Conservation (phyloP, 2,888 invertebrate species). For the Diogma glabrata region DNA sequence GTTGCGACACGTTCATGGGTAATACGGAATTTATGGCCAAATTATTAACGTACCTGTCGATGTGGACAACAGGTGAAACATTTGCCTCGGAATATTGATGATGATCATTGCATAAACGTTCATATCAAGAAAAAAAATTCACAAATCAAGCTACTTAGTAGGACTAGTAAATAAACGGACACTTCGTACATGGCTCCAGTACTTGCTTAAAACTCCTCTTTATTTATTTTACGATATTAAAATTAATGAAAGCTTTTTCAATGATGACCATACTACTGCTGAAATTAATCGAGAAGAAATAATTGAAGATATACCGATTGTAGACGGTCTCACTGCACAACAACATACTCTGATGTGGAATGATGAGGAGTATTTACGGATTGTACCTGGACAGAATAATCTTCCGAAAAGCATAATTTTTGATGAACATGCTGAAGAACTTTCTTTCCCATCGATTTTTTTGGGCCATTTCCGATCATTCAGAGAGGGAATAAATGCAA, state of each 20-base stretch:
- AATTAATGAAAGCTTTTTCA: background rate
- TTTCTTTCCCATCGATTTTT: conserved; percentile 34
- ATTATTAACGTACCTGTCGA: conserved; percentile 34
- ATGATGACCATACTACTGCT: conserved; percentile 4
- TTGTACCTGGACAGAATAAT: conserved; percentile 10
- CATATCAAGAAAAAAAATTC: conserved; percentile 26
- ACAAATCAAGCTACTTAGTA: conserved; percentile 25
- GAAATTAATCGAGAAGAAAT: conserved; percentile 8
- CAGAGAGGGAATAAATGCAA: conserved; percentile 13
- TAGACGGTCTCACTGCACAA: conserved; percentile 19
- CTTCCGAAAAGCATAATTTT: conserved; percentile 23
- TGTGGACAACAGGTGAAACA: conserved; percentile 28
- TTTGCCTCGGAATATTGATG: conserved; percentile 27
- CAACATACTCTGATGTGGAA: conserved; percentile 22
- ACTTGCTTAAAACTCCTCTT: too few relatives aligned
- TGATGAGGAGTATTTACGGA: conserved; percentile 15
- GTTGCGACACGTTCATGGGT: background rate
- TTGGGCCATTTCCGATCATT: conserved; percentile 27
- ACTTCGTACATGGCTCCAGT: too few relatives aligned
- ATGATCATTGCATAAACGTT: conserved; percentile 28
- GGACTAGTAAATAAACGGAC: conserved; percentile 11
- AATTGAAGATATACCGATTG: conserved; percentile 16
- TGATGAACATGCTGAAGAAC: conserved; percentile 31
- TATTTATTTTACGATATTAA: conserved; percentile 2
- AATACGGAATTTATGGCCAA: too few relatives aligned